Conservation (phyloP, 2,113 vertebrate species). For the Notothenia rossii region DNA sequence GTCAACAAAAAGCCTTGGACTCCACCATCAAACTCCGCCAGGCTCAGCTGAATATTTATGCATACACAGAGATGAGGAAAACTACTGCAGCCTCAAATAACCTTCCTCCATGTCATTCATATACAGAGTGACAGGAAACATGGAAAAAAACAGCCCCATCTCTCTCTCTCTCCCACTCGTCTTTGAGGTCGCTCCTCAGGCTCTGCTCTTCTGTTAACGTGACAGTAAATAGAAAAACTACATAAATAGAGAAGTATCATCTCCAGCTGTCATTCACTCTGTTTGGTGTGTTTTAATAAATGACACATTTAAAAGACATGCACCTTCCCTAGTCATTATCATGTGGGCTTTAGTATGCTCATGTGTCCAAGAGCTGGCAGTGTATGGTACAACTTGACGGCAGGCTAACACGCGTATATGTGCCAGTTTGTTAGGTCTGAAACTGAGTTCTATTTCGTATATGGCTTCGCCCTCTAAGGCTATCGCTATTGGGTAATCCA, state of each 20-base stretch:
- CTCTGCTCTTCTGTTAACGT: not conserved
- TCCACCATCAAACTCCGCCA: not conserved
- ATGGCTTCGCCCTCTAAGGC: too few species aligned
- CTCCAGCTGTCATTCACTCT: not conserved
- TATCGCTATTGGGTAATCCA: too few species aligned
- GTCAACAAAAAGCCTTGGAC: conserved; percentile 6
- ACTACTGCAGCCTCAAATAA: conserved; percentile 6
- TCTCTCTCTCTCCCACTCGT: not conserved
- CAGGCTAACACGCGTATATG: too few species aligned
- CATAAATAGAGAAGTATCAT: not conserved
- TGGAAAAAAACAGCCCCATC: not conserved
- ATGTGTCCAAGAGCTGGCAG: not conserved
- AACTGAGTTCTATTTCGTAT: not conserved
- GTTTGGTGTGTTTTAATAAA: not conserved
- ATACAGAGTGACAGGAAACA: conserved; percentile 18
- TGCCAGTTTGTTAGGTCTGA: not conserved
- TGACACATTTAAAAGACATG: not conserved
- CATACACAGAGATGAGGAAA: conserved; percentile 25
- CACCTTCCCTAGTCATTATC: not conserved
- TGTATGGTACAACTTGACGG: not conserved
- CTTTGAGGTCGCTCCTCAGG: not conserved
- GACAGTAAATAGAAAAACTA: not conserved
- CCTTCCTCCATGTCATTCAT: not conserved
- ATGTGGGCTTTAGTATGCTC: conserved; percentile 5
- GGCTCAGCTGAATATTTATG: conserved; percentile 39